Evolutionary conservation across 2,888 invertebrate genomes (phyloP), one percentile per base, ranked within the genome.

Genomic region (Druceiella hillmani): DNA sequence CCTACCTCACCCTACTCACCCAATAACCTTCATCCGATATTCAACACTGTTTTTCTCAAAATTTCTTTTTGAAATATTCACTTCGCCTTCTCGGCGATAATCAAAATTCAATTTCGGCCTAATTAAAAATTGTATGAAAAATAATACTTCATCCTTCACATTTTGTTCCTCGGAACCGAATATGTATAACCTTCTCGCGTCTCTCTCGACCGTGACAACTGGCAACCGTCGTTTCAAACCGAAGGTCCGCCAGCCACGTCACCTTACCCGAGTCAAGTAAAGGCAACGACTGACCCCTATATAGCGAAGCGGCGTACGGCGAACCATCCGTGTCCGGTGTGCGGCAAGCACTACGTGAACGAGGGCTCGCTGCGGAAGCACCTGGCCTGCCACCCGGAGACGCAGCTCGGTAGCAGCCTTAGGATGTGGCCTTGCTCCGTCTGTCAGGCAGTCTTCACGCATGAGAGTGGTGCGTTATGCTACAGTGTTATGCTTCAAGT

Each of bases 371-470:
- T 92, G 57, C 79, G 92, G 59, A 92, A 93, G 67, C 93, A 93
- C 66, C 77, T 93, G 55, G 90, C 92, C 50, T 90, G 91, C 58
- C 93, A 93, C 66, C 92, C 92, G 32, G 92, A 92, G 74, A 88
- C 90, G 36, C 89, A 88, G 62, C 76, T 89, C 49, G 85, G 88
- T 52, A 85, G 84, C 59, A 86, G 88, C 52, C 76, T 93, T 49
- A 77, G 92, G 61, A 93, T 92, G 91, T 93, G 92, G 92, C 92
- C 92, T 38, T 93, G 93, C 68, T 90, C 90, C 48, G 91, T 92
- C 47, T 93, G 93, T 62, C 91, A 92, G 67, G 91, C 92, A 39
- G 92, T 93, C 50, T 93, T 93, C 65, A 91, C 92, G 32, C 90
- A 92, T 63, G 93, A 93, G 74, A 85, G 88, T 68, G 92, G 92